Percentiles rank a stretch among this genome's conserved stretches.
Conservation (phyloP, 2,797 vertebrate species). For the Gila robusta region DNA sequence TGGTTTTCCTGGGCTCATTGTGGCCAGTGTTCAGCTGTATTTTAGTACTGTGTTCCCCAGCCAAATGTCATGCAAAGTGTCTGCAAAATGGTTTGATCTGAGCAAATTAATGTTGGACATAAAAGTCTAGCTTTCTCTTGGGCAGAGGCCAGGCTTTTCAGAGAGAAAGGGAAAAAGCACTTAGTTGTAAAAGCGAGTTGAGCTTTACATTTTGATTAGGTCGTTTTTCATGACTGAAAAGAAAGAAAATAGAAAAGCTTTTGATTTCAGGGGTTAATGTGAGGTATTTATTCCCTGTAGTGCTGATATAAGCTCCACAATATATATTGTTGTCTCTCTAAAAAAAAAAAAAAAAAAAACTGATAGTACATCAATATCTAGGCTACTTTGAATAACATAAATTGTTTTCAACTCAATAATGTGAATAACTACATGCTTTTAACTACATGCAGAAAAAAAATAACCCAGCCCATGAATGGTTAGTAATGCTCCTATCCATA, state of each 20-base stretch:
- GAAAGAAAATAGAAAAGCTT: constrained; percentile 36
- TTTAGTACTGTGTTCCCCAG: constrained; percentile 45
- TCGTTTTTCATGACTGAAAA: constrained; percentile 56
- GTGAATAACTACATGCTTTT: not conserved
- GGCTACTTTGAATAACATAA: not conserved
- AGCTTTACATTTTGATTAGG: constrained; percentile 59
- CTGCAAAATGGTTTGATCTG: constrained; percentile 54
- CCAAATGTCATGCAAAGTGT: constrained; percentile 58
- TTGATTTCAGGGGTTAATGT: constrained; percentile 45
- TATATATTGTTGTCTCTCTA: not conserved
- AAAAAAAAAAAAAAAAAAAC: not conserved
- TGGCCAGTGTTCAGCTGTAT: constrained; percentile 46
- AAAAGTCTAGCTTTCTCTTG: constrained; percentile 54
- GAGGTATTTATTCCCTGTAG: constrained; percentile 22
- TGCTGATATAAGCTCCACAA: not conserved
- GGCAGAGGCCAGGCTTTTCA: constrained; percentile 56
- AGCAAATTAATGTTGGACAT: constrained; percentile 64
- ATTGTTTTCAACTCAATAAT: not conserved
- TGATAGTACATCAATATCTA: too few species aligned
- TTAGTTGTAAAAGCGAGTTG: constrained; percentile 50
- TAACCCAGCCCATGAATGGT: constrained; percentile 53
- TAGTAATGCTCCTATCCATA: constrained; percentile 56
- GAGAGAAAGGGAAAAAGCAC: constrained; percentile 52
- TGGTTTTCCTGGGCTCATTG: constrained; percentile 31
- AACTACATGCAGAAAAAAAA: constrained; percentile 15